Percentiles rank a stretch among this genome's conserved stretches.
Conservation (phyloP, 1,140 invertebrate species). For the Xylocopa sonorina region DNA sequence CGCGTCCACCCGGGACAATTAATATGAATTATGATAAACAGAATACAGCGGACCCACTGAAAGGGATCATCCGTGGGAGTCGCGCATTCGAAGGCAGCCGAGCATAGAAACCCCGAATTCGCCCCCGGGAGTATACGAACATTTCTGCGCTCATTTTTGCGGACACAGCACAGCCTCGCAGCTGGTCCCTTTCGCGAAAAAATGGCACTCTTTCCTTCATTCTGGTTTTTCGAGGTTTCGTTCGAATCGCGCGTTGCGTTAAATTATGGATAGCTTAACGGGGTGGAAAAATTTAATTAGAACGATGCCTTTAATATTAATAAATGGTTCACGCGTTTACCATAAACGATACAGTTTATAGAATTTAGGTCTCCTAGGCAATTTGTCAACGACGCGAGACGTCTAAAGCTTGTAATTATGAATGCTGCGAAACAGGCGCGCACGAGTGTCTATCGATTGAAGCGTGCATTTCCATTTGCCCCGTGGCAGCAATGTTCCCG, state of each 20-base stretch:
- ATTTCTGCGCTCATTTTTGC: constrained; percentile 54
- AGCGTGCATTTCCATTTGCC: constrained; percentile 32
- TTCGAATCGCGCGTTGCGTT: too few species aligned
- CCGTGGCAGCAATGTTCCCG: constrained; percentile 40
- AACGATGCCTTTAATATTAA: too few species aligned
- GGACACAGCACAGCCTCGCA: constrained; percentile 23
- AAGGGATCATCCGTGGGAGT: constrained; percentile 60
- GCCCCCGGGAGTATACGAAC: constrained; percentile 49
- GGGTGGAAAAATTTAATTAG: too few species aligned
- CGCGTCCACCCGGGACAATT: constrained; percentile 73
- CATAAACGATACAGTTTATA: neutral
- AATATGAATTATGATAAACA: constrained; percentile 78
- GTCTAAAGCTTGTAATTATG: constrained; percentile 7
- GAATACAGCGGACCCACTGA: constrained; percentile 52
- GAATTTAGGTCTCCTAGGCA: neutral
- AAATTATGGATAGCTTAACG: too few species aligned
- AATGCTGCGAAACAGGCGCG: neutral
- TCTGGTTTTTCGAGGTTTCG: too few species aligned
- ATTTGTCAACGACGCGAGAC: neutral
- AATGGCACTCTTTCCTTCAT: neutral
- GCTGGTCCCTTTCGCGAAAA: constrained; percentile 5
- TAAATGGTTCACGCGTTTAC: too few species aligned
- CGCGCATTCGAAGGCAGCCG: constrained; percentile 50
- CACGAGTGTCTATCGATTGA: neutral
- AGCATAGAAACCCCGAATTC: constrained; percentile 33